Evolutionary conservation across 2,888 invertebrate species (phyloP).

Genomic region (Panzeria rudis): DNA sequence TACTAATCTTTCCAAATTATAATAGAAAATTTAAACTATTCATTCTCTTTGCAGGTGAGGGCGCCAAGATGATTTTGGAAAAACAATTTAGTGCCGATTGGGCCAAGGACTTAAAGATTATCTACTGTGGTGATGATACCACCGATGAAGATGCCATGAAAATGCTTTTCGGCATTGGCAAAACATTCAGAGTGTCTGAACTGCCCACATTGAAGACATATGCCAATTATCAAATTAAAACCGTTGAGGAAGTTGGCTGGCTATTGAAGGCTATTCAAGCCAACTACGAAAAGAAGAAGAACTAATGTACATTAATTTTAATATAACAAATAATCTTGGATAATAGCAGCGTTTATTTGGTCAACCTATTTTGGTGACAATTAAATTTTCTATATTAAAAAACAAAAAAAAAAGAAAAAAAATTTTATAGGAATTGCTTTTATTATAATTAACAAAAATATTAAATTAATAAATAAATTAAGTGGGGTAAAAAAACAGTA

Average conservation of each 20-base stretch:
- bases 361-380: conserved; percentile 43
- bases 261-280: conserved; percentile 88
- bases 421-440: conserved; percentile 50
- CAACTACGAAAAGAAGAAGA: conserved; percentile 82
- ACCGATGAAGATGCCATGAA: conserved; percentile 96
- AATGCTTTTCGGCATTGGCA: conserved; percentile 87
- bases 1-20: too few species aligned
- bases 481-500: conserved; percentile 44
- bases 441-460: conserved; percentile 59
- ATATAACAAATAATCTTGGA: conserved; percentile 49
- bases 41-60: conserved; percentile 84
- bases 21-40: neutral
- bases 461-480: conserved; percentile 54
- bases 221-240: conserved; percentile 89
- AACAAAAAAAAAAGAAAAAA: conserved; percentile 25
- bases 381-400: conserved; percentile 47
- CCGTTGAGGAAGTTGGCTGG: conserved; percentile 89
- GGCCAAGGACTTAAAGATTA: conserved; percentile 90
- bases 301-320: conserved; percentile 49
- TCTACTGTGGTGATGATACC: conserved; percentile 94
- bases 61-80: conserved; percentile 90
- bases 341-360: conserved; percentile 35
- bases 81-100: conserved; percentile 91
- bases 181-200: conserved; percentile 90
- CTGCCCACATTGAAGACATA: conserved; percentile 89